Percentiles rank a stretch among this genome's conserved stretches.
These are phyloP conservation scores for Enteromius argenteus DNA, from an alignment of 2,797 vertebrate genomes.

Conservation along the genomic window DNA sequence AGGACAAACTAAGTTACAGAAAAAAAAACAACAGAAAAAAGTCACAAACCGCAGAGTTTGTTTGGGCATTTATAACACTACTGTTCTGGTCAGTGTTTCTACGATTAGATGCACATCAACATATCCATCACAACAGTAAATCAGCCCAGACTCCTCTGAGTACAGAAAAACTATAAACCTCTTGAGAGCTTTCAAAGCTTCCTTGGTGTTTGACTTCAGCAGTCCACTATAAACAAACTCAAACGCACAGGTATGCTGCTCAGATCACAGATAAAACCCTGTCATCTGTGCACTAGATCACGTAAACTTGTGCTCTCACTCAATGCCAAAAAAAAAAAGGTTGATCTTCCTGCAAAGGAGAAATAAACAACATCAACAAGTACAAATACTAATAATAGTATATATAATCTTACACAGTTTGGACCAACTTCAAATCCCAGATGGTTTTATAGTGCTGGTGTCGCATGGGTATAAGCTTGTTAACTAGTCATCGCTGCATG, in stretches of 20 bases:
- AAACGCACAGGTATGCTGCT: slow-evolving; percentile 43
- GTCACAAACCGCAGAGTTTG: neutral
- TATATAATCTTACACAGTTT: neutral
- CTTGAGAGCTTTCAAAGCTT: slow-evolving; percentile 76
- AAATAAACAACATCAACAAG: neutral
- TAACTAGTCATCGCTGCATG: neutral
- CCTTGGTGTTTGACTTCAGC: slow-evolving; percentile 70
- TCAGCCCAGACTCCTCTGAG: neutral
- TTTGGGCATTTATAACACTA: neutral
- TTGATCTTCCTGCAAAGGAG: neutral
- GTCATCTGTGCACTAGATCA: slow-evolving; percentile 5
- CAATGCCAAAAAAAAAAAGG: neutral
- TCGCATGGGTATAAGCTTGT: neutral
- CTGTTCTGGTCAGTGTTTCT: neutral
- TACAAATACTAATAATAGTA: too few species aligned
- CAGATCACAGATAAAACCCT: neutral
- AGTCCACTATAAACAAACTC: slow-evolving; percentile 65
- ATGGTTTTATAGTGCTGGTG: neutral
- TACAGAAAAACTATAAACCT: slow-evolving; percentile 62
- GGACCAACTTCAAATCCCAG: neutral
- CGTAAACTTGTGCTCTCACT: neutral
- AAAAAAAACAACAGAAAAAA: neutral
- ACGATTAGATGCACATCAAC: neutral
- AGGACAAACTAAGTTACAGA: neutral
- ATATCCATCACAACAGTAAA: neutral